A percentile compares a stretch with the other conserved stretches of the same genome.
Evolutionary conservation across 1,140 invertebrate species (phyloP).

Genomic region (Mizuhopecten yessoensis): DNA sequence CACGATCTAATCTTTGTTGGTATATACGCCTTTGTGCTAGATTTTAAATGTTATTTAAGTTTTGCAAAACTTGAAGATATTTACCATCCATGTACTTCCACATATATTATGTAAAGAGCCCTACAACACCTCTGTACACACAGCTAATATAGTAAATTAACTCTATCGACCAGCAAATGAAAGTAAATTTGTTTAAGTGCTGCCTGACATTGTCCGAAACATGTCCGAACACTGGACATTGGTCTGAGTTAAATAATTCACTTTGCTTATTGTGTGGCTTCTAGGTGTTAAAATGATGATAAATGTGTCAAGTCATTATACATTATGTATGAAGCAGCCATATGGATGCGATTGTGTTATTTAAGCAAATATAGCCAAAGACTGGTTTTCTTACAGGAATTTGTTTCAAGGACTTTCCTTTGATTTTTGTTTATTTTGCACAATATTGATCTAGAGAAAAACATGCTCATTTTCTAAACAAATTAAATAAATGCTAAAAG

Average conservation of each 20-base stretch:
- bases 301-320: constrained; percentile 17
- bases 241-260: neutral
- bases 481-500: neutral
- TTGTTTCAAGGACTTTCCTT: too few species aligned
- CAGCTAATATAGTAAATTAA: neutral
- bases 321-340: neutral
- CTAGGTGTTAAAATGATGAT: constrained; percentile 35
- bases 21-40: neutral
- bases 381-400: neutral
- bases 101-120: neutral
- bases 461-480: neutral
- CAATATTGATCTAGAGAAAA: neutral
- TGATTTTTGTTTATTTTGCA: too few species aligned
- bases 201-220: neutral
- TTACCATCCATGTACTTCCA: neutral
- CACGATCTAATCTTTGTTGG: neutral
- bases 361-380: neutral
- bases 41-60: neutral
- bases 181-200: constrained; percentile 19
- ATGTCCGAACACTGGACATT: constrained; percentile 8
- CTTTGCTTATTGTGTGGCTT: neutral
- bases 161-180: neutral
- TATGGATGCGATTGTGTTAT: neutral
- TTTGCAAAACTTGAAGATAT: neutral
- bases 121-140: neutral